Evolutionary conservation across 2,113 vertebrate species (phyloP).

Genomic region (Pycnonotus jocosus): DNA sequence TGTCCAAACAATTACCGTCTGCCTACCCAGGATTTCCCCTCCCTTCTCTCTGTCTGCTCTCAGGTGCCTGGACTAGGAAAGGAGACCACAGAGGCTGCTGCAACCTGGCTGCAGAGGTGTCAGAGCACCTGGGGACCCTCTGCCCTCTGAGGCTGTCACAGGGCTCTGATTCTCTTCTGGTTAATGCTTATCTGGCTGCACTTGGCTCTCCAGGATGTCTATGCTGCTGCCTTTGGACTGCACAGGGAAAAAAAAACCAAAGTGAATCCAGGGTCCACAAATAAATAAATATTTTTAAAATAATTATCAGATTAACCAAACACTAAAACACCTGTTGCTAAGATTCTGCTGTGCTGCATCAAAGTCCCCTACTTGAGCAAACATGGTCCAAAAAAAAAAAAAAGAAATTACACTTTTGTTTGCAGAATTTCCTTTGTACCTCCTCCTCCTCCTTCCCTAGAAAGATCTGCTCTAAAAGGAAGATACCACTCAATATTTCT

Average conservation of each 20-base stretch:
- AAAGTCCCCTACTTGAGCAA: not conserved
- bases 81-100: not conserved
- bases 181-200: not conserved
- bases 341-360: not conserved
- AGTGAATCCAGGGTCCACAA: not conserved
- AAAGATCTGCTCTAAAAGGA: not conserved
- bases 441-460: not conserved
- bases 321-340: not conserved
- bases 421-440: not conserved
- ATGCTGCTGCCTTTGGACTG: not conserved
- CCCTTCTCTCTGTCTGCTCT: not conserved
- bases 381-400: no score
- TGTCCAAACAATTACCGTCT: not conserved
- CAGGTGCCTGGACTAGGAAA: not conserved
- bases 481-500: not conserved
- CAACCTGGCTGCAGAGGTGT: not conserved
- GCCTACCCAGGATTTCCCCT: not conserved
- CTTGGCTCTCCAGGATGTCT: not conserved
- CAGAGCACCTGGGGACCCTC: not conserved
- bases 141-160: not conserved
- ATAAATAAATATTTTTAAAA: not conserved
- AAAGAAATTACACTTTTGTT: not conserved
- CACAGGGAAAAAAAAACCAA: not conserved
- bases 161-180: not conserved
- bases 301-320: not conserved